phyloP scores from a whole-genome alignment of 64 coral and sea anemone species.

The Montipora cactus region DNA sequence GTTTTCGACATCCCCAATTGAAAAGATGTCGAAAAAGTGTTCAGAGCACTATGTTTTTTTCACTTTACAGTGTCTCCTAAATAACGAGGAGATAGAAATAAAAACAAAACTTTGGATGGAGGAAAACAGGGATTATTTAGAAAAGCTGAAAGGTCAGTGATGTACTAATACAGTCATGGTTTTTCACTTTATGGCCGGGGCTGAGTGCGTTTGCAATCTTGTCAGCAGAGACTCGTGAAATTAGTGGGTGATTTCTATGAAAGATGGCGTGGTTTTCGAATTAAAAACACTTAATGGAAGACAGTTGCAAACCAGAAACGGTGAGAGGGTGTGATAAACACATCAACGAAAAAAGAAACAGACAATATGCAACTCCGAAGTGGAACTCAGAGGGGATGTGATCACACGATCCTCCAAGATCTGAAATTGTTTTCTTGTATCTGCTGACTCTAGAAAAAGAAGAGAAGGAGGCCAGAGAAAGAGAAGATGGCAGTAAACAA shows the following conservation, averaged over 20 bases:
- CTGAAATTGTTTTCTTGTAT: background rate
- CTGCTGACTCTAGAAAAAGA: conserved; percentile 77
- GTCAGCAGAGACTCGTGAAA: no score
- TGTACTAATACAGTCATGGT: background rate
- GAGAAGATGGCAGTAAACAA: conserved; percentile 88
- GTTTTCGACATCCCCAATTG: background rate
- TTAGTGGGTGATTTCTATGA: no score
- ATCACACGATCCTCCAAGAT: no score
- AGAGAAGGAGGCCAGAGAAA: conserved; percentile 91
- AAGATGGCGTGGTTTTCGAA: no score
- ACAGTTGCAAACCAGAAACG: no score
- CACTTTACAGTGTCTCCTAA: conserved; percentile 81
- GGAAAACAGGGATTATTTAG: conserved; percentile 96
- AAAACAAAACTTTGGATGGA: conserved; percentile 99
- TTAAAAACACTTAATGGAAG: no score
- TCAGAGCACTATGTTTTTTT: background rate
- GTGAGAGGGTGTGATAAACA: no score
- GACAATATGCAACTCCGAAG: no score
- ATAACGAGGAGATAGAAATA: conserved; percentile 85
- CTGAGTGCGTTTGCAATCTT: no score
- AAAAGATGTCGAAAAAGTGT: background rate
- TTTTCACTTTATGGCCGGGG: background rate
- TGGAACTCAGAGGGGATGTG: no score
- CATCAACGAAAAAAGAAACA: no score
- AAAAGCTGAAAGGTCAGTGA: conserved; percentile 88